These are phyloP conservation scores for Drosophila subobscura DNA, from an alignment of 1,140 invertebrate genomes.

Conservation along the genomic window DNA sequence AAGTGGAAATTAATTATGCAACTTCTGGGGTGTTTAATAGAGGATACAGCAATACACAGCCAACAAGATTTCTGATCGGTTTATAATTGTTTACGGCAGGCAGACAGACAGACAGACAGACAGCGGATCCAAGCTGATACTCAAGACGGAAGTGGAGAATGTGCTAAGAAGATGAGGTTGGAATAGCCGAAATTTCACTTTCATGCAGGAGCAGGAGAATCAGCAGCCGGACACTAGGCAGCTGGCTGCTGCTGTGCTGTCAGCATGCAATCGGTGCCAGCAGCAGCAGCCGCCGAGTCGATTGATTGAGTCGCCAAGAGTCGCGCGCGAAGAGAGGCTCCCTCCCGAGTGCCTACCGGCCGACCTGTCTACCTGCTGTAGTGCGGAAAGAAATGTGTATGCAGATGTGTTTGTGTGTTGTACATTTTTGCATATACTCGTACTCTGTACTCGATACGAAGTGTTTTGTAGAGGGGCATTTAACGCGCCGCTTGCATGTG, in stretches of 20 bases:
- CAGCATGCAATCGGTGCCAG: not conserved
- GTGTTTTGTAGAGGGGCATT: constrained; percentile 57
- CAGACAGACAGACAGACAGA: no score
- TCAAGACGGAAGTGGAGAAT: no score
- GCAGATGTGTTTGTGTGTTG: not conserved
- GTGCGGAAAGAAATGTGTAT: constrained; percentile 8
- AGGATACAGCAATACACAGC: no score
- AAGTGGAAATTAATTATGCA: not conserved
- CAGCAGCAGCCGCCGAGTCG: not conserved
- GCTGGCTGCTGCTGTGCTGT: constrained; percentile 31
- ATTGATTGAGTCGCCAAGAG: constrained; percentile 35
- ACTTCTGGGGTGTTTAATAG: no score
- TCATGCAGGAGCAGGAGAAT: no score
- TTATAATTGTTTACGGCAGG: no score
- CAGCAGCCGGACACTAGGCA: no score
- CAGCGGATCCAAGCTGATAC: no score
- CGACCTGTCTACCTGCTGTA: constrained; percentile 3
- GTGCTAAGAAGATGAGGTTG: no score
- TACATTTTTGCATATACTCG: not conserved
- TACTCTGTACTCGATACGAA: not conserved
- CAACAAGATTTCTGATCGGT: no score
- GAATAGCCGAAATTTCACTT: no score
- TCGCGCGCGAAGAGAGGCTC: not conserved
- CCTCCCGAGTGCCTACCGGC: no score
- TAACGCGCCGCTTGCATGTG: constrained; percentile 76